Evolutionary conservation across 35 echinoderm and acorn worm genomes (phyloP).

Genomic region (Diadema setosum): DNA sequence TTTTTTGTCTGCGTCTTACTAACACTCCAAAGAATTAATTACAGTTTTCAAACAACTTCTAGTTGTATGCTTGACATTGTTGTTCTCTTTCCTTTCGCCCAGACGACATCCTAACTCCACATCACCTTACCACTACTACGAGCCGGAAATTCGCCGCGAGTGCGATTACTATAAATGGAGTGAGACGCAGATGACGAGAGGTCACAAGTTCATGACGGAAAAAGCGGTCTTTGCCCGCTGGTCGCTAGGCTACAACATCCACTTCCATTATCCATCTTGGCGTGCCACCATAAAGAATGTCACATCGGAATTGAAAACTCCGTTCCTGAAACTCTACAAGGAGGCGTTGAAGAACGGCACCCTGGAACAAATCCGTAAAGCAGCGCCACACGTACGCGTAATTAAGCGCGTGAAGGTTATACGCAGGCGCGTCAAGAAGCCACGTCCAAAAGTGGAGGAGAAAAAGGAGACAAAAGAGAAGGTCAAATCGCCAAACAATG

Average conservation of each 20-base stretch:
- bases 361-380: neutral
- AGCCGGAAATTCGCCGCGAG: constrained; percentile 19
- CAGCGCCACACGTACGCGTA: neutral
- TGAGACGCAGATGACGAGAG: constrained; percentile 53
- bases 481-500: too few species aligned
- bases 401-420: neutral
- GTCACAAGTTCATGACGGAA: constrained; percentile 89
- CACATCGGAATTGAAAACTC: constrained; percentile 39
- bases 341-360: constrained; percentile 3
- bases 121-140: constrained; percentile 66
- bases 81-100: neutral
- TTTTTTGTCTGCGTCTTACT: too few species aligned
- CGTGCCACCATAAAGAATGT: constrained; percentile 41
- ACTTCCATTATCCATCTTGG: constrained; percentile 91
- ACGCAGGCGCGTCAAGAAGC: neutral
- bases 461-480: neutral
- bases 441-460: neutral
- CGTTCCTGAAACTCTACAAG: constrained; percentile 59
- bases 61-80: too few species aligned
- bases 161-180: constrained; percentile 65
- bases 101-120: constrained; percentile 47
- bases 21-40: too few species aligned
- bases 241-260: constrained; percentile 65
- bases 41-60: too few species aligned
- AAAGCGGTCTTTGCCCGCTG: constrained; percentile 88